These are phyloP conservation scores for Nomada ruficornis DNA, from an alignment of 2,888 invertebrate species.

Conservation along the genomic window DNA sequence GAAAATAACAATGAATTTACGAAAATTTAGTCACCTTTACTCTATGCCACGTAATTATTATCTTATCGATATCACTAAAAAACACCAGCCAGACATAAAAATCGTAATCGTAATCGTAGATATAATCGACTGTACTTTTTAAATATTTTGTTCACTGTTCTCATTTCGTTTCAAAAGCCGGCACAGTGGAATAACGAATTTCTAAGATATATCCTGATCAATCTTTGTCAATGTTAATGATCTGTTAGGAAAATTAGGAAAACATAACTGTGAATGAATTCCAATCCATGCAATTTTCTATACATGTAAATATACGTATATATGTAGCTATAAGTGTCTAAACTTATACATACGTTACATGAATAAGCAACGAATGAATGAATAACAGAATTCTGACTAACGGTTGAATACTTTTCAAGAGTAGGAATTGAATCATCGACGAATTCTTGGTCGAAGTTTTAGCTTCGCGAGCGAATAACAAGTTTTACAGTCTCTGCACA, in stretches of 20 bases:
- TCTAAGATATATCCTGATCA: too few species aligned
- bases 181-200: too few species aligned
- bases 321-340: neutral
- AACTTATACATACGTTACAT: neutral
- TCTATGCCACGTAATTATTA: neutral
- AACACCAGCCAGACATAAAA: neutral
- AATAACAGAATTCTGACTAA: constrained; percentile 34
- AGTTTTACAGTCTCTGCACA: constrained; percentile 1
- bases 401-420: constrained; percentile 7
- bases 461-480: constrained; percentile 20
- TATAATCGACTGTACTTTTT: neutral
- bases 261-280: too few species aligned
- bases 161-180: neutral
- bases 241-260: too few species aligned
- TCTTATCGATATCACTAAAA: constrained; percentile 33
- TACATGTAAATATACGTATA: too few species aligned
- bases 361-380: constrained; percentile 22
- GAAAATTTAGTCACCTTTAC: constrained; percentile 1
- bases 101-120: neutral
- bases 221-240: too few species aligned
- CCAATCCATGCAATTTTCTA: neutral
- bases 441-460: constrained; percentile 29
- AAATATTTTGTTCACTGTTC: neutral
- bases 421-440: constrained; percentile 62
- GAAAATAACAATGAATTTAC: neutral